A percentile compares a stretch with the other conserved stretches of the same genome.
These are phyloP conservation scores for Epinephelus malabaricus DNA, from an alignment of 2,797 vertebrate genomes.

Conservation along the genomic window DNA sequence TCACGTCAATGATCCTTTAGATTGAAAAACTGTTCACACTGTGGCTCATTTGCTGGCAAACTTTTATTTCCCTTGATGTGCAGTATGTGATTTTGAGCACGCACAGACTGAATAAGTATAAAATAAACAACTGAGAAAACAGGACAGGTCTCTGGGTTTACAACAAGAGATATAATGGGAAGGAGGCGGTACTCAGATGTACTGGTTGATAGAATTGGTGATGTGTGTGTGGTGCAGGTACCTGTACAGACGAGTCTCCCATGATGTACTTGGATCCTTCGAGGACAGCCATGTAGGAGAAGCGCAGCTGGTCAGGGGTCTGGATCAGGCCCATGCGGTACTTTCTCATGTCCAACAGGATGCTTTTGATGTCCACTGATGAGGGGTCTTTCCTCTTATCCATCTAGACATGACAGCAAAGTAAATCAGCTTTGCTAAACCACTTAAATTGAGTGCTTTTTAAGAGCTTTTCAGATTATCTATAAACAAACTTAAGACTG, in stretches of 20 bases:
- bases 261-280: conserved; percentile 95
- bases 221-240: conserved; percentile 55
- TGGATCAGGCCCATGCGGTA: conserved; percentile 98
- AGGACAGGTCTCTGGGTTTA: too few species aligned
- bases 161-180: too few species aligned
- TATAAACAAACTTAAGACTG: too few species aligned
- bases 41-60: neutral
- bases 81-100: neutral
- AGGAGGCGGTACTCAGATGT: too few species aligned
- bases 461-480: too few species aligned
- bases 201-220: neutral
- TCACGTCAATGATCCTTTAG: too few species aligned
- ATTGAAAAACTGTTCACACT: too few species aligned
- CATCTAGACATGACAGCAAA: conserved; percentile 72
- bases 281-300: conserved; percentile 95
- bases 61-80: too few species aligned
- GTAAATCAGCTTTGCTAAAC: neutral
- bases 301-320: conserved; percentile 96
- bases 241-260: conserved; percentile 94
- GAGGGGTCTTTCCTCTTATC: conserved; percentile 92
- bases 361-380: conserved; percentile 93
- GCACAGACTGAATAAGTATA: neutral
- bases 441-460: neutral
- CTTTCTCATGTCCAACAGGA: conserved; percentile 95
- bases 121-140: neutral